Base-by-base conservation (phyloP, 2,797 vertebrate genomes). In the Gallinago stenura region DNA sequence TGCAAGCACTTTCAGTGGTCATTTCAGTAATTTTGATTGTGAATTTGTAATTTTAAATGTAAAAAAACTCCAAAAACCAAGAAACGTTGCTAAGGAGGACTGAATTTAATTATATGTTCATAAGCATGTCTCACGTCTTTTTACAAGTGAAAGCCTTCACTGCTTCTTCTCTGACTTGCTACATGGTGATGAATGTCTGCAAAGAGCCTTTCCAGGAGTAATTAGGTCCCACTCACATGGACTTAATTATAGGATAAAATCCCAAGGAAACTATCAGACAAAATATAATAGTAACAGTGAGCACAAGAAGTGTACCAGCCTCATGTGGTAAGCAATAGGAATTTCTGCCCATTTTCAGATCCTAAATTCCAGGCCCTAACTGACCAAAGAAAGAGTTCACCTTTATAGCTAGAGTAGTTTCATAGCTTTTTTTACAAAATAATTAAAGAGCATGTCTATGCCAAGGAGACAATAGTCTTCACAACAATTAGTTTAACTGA, bases 111-210 rank as follows among this genome's bases (percentile, higher is more conserved):
- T 62, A 11, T 25, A 37, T 45, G 15, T 43, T 66, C 31, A 48
- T 22, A 76, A 77, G 30, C 1, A 45, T 0, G 0, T 77, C 14
- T 77, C 15, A 7, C 3, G 0, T 5, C 46, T 58, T 61, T 69
- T 76, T 26, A 17, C 9, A 83, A 41, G 18, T 31, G 43, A 66
- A 92, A 61, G 5, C 15, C 15, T 73, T 28, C 4, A 17, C 6
- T 70, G 4, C 7, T 71, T 22, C 41, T 96, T 18, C 19, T 79
- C 30, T 60, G 45, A 41, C 39, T 66, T 89, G 13, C 13, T 94
- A 14, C 10, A 15, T 31, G 24, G 13, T 7, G 15, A 76, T 82
- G 19, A 76, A 82, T 84, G 86, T 87, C 26, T 46, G 13, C 21
- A 2, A 46, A 82, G 28, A 79, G n/a, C 4, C 24, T 12, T 46